Base-by-base conservation (phyloP, 2,113 vertebrate genomes). In the Odontesthes bonariensis region DNA sequence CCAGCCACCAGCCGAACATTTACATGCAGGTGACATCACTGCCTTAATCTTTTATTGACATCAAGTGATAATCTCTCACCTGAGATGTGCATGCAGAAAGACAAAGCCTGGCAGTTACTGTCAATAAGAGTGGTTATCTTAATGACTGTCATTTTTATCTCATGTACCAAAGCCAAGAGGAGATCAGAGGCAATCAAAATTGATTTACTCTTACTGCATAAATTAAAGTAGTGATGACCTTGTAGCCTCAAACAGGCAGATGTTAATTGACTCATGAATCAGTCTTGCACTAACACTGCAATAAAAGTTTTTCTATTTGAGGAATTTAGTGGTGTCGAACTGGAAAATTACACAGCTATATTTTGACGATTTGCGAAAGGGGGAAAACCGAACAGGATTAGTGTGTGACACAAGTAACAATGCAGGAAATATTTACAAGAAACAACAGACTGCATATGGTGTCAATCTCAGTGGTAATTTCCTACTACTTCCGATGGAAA, bases 391-490 rank as follows among this genome's bases (percentile, higher is more conserved):
- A 23, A 33, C 33, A n/a, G 40, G 38, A 38, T 16, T 23, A 17
- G 5, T 20, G 6, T 20, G 38, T 11, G 13, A 65, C 44, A 44
- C 6, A 61, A 46, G 44, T 32, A 23, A 6, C 32, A n/a, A 22
- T 42, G 46, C 12, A 20, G 64, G 31, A 77, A 81, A 81, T 44
- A 83, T 85, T 83, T 55, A 40, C 52, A 67, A 40, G 46, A 64
- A 87, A 57, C 69, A 59, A 77, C 65, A 31, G 40, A 78, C 61
- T 71, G 64, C 62, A 58, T 54, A 55, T 13, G 60, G 20, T 60
- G 59, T 66, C 27, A 62, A 46, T 72, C 79, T 85, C 23, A 32
- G 35, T 79, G 60, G 57, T 72, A 69, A 89, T 83, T 89, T 86
- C 79, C 81, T 71, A 60, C 76, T 67, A 17, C 75, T 38, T 88